phyloP scores from a whole-genome alignment of 2,888 invertebrate genomes.

The Mythimna ferrago region DNA sequence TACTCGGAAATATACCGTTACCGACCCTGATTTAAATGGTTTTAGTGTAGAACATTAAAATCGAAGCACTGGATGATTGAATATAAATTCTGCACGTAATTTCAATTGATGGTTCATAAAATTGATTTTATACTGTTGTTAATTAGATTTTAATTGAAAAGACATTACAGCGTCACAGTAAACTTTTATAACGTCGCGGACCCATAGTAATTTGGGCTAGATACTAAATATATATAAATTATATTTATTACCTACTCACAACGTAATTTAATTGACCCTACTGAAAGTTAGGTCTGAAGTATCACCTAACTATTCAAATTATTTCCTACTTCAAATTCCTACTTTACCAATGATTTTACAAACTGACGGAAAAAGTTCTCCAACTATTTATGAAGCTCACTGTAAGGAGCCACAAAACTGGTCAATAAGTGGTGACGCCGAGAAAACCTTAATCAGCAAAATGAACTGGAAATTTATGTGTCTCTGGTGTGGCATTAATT shows the following conservation, averaged over 20 bases:
- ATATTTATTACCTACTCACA: too few relatives aligned
- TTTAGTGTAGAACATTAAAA: conserved; percentile 27
- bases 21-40: conserved; percentile 5
- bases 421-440: conserved; percentile 63
- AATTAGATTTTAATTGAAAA: conserved; percentile 11
- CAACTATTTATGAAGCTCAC: conserved; percentile 33
- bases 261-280: background rate
- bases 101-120: conserved; percentile 14
- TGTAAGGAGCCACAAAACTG: conserved; percentile 45
- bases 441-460: conserved; percentile 78
- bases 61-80: conserved; percentile 15
- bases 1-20: conserved; percentile 28
- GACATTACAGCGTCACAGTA: background rate
- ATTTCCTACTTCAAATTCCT: background rate
- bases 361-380: background rate
- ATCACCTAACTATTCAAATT: background rate
- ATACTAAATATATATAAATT: background rate
- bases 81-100: conserved; percentile 17
- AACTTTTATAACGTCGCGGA: background rate
- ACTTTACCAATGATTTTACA: background rate
- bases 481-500: conserved; percentile 82
- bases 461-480: conserved; percentile 81
- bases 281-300: background rate
- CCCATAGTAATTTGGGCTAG: background rate
- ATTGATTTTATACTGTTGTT: conserved; percentile 6